Evolutionary conservation across 1,140 invertebrate genomes (phyloP).

Genomic region (Mycetomoellerius zeteki): DNA sequence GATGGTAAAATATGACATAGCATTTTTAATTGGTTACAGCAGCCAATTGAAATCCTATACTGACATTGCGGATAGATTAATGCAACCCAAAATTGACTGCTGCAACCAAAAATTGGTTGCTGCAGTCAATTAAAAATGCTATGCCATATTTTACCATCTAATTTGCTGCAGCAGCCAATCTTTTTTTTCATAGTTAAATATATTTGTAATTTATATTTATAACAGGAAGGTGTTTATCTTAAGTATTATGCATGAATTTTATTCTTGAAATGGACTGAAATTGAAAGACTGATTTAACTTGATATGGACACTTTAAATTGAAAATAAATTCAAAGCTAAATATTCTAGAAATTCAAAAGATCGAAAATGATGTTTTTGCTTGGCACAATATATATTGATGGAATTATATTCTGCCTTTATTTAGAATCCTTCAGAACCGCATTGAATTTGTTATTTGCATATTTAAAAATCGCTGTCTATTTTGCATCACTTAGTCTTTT

Average conservation of each 20-base stretch:
- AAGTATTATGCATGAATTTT: background rate
- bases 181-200: no score
- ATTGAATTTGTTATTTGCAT: background rate
- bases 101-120: no score
- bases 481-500: background rate
- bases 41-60: no score
- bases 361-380: background rate
- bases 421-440: background rate
- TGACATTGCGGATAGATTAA: no score
- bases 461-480: background rate
- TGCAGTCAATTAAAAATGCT: no score
- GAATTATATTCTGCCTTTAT: no score
- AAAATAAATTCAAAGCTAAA: background rate
- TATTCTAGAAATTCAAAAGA: background rate
- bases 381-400: no score
- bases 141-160: no score
- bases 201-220: background rate
- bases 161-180: no score
- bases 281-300: background rate
- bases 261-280: slow-evolving; percentile 2
- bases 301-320: background rate
- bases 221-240: background rate
- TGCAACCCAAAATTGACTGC: no score
- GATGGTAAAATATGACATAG: no score
- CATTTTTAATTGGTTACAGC: no score